Evolutionary conservation across 2,888 invertebrate genomes (phyloP), one percentile per base, ranked within the genome.

Genomic region (Norana najaformis): DNA sequence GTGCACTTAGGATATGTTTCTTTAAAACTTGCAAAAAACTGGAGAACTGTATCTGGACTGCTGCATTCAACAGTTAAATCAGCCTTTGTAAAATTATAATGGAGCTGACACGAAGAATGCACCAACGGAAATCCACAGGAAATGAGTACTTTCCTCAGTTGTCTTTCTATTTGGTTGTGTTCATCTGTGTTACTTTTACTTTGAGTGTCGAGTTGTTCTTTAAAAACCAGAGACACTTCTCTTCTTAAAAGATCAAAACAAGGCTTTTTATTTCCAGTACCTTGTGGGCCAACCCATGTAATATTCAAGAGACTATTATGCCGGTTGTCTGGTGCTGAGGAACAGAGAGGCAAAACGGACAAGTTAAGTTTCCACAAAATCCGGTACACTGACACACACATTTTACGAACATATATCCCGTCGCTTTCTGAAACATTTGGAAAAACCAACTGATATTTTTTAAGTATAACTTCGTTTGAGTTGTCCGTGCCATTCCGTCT

Each of bases 241-340:
- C 34, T 83, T 34, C 4, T 83, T 36, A 85, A 85, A 85, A 35
- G 85, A 37, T 85, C 85, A 85, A 85, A 85, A 37, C 85, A 85
- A 85, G 85, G 85, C 23, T 85, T 85, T 36, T 37, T 35, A 36
- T 13, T 37, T 36, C 23, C 36, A 85, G 4, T 85, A 36, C 85
- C 85, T 85, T 85, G 85, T 36, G 85, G 85, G 20, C 85, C 85
- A 0, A 85, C 6, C 85, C 85, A 85, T 14, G 36, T 37, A 30
- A 85, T 36, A 85, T 85, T 36, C 37, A 36, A n/a, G 11, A n/a
- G 30, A n/a, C n/a, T 23, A 85, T 36, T 37, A n/a, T n/a, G n/a
- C 35, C 20, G 35, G 36, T 30, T 23, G 36, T 35, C 30, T 36
- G 85, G 13, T 23, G 36, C 0, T 85, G 35, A 8, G 6, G 85